Percentiles rank a stretch among this genome's conserved stretches.
Evolutionary conservation across 2,888 invertebrate genomes (phyloP).

Genomic region (Dicyrtomina minuta): DNA sequence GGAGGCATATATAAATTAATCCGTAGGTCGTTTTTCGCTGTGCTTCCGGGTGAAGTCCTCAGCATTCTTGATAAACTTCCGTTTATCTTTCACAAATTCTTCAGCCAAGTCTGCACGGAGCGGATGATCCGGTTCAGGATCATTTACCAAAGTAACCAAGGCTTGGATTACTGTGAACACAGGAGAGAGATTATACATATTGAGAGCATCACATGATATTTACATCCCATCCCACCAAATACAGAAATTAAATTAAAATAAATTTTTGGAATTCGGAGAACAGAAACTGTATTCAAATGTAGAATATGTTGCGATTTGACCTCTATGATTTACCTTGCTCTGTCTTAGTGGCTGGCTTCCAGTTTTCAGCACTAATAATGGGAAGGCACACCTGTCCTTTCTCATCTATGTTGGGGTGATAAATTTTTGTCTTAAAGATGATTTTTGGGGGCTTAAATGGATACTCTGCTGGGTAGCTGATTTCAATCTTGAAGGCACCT

Average conservation of each 20-base stretch:
- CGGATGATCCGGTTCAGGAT: conserved; percentile 98
- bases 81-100: conserved; percentile 92
- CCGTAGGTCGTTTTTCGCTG: conserved; percentile 92
- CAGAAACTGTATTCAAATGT: no score
- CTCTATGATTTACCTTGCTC: conserved; percentile 85
- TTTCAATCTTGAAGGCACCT: conserved; percentile 97
- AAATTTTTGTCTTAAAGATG: conserved; percentile 98
- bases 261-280: no score
- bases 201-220: no score
- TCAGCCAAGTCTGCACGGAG: conserved; percentile 94
- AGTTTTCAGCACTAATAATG: conserved; percentile 96
- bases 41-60: conserved; percentile 98
- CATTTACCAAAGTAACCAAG: conserved; percentile 90
- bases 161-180: conserved; percentile 83
- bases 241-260: no score
- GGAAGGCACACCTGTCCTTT: conserved; percentile 98
- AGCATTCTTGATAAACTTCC: conserved; percentile 97
- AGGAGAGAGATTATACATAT: neutral
- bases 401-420: conserved; percentile 99
- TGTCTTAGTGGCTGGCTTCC: conserved; percentile 99
- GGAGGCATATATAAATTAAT: conserved; percentile 59
- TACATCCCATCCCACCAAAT: no score
- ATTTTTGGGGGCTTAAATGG: conserved; percentile 99
- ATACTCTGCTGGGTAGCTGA: conserved; percentile 98
- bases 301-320: no score